These are phyloP conservation scores for Macrosteles quadrilineatus DNA, from an alignment of 1,140 invertebrate species.

Conservation along the genomic window DNA sequence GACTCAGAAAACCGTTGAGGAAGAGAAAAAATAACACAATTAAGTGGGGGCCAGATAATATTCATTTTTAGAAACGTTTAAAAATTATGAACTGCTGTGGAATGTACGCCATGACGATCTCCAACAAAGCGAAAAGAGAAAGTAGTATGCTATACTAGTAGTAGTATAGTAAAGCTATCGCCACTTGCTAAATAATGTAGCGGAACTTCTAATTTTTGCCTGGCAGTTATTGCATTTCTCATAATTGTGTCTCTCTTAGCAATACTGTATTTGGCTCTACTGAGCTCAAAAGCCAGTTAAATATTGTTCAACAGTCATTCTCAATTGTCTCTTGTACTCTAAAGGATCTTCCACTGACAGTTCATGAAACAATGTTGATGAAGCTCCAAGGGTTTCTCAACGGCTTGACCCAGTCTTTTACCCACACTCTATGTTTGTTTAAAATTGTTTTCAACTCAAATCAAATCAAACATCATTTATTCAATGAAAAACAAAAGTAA, in stretches of 20 bases:
- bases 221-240: no score
- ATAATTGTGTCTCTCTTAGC: no score
- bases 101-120: constrained; percentile 21
- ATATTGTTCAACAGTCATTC: no score
- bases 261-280: no score
- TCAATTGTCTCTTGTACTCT: no score
- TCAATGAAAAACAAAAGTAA: no score
- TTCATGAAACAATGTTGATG: constrained; percentile 6
- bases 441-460: not conserved
- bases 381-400: constrained; percentile 5
- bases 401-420: constrained; percentile 1
- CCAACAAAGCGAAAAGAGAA: constrained; percentile 22
- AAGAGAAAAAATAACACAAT: constrained; percentile 9
- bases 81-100: constrained; percentile 27
- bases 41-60: constrained; percentile 16
- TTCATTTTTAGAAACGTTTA: constrained; percentile 19
- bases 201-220: no score
- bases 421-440: not conserved
- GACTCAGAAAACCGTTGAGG: not conserved
- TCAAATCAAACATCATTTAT: no score
- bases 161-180: no score
- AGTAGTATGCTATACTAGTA: no score
- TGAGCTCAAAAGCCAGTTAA: no score
- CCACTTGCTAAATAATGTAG: no score
- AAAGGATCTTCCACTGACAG: constrained; percentile 2